Evolutionary conservation across 1,140 invertebrate species (phyloP), one percentile per base, ranked within the genome.

Genomic region (Danaus plexippus): DNA sequence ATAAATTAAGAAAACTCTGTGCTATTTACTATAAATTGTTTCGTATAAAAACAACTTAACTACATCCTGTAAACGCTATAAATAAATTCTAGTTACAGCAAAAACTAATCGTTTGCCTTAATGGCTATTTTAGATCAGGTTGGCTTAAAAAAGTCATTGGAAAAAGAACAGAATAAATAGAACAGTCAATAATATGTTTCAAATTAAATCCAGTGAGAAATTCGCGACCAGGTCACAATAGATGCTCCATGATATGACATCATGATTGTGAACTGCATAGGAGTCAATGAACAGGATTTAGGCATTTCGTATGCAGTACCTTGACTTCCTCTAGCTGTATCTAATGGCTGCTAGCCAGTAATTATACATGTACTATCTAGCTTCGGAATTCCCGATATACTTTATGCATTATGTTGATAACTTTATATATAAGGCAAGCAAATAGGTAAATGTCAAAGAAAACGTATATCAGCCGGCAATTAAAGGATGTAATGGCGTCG

Each of bases 241-340:
- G 72, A 74, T 73, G 74, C 67, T 75, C 1, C 3, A 80, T 82
- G 79, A 6, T 32, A 80, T 82, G 79, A 80, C 80, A 85, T 82
- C 80, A 81, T 71, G 68, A 72, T 71, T 78, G 78, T 81, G 78
- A 82, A 86, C 78, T 82, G 73, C 78, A 82, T 71, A 71, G 71
- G 70, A 82, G 80, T 82, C 80, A 84, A 78, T 73, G 80, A 83
- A 86, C 83, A 86, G 81, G 80, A 83, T 85, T 77, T 65, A 32
- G 68, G 52, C 59, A 83, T 86, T 86, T 70, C 57, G 80, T 83
- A 86, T 83, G 77, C 81, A 80, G 65, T 69, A 74, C 75, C 75
- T 76, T 86, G 77, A 85, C 74, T 86, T 81, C 75, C 80, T 77
- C 74, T 68, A 63, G 52, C 55, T 71, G 66, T 61, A 65, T 42